Evolutionary conservation across 2,113 vertebrate genomes (phyloP), one percentile per base, ranked within the genome.

Genomic region (Sterrhoptilus dennistouni): DNA sequence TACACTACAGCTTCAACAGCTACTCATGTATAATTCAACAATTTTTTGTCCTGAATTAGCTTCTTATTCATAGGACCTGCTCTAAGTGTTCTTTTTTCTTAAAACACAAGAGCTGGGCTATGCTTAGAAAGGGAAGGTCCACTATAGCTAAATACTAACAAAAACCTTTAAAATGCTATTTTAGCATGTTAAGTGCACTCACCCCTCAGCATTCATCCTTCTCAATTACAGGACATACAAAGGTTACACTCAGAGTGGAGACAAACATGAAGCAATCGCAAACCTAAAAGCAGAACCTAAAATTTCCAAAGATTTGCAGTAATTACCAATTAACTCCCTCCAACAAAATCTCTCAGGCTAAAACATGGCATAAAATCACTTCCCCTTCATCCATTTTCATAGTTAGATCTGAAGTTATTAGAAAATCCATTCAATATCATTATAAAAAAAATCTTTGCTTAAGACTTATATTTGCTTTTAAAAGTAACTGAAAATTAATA

Each of bases 1-100:
- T 87, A 85, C 40, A 75, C 75, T 63, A 76, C 65, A 85, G 85
- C 78, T 95, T 90, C 89, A 81, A 95, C 66, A 95, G 78, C 74
- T 75, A 88, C 54, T 96, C 59, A 94, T 93, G 80, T 93, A 92
- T 91, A 97, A 96, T 95, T 93, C 91, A 93, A 86, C 8, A 7
- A 40, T 91, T 94, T 93, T 69, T 21, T 61, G 38, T 45, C 87
- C 74, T 92, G 87, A 96, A 95, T 92, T 93, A 92, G 63, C 70
- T 90, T 75, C 71, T 92, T 95, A 93, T 95, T 95, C 90, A 96
- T n/a, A 75, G 40, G 53, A 87, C 76, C 79, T 54, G 53, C 54
- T 74, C 65, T 78, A 66, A 87, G 53, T 64, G 52, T 29, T 90
- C 25, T 61, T 83, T 90, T 70, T 70, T 25, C 38, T 96, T 84